Evolutionary conservation across 2,113 vertebrate genomes (phyloP).

Genomic region (Dendrocopos noguchii): DNA sequence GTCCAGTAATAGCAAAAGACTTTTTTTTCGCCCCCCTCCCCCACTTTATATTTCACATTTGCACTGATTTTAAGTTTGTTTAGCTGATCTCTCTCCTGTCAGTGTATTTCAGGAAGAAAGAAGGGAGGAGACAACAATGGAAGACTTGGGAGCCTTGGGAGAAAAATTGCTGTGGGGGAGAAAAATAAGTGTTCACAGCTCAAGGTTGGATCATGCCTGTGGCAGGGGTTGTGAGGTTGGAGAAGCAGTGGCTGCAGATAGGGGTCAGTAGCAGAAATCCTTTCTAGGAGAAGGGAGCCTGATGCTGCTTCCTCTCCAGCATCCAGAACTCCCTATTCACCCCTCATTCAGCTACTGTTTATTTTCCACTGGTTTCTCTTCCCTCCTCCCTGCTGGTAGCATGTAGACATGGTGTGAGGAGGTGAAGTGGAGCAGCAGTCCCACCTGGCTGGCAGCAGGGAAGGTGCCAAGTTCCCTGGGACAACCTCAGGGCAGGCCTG

Average conservation of each 20-base stretch:
- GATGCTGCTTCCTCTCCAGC: not conserved
- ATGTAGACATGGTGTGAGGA: not conserved
- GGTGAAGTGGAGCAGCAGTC: not conserved
- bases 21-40: not conserved
- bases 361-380: not conserved
- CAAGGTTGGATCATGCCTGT: not conserved
- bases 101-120: not conserved
- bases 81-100: not conserved
- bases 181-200: not conserved
- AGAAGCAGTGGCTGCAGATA: not conserved
- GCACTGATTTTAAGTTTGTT: not conserved
- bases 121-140: not conserved
- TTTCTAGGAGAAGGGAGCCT: not conserved
- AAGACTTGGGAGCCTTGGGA: not conserved
- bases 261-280: not conserved
- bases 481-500: not conserved
- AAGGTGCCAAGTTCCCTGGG: not conserved
- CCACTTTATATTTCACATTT: constrained; percentile 13
- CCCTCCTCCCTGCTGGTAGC: not conserved
- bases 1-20: constrained; percentile 3
- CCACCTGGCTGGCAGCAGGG: not conserved
- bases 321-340: not conserved
- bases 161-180: too few relatives aligned
- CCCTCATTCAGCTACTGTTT: not conserved
- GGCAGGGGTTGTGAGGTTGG: not conserved